These are phyloP conservation scores for Maccullochella peelii DNA, from an alignment of 2,113 vertebrate genomes.

Conservation along the genomic window DNA sequence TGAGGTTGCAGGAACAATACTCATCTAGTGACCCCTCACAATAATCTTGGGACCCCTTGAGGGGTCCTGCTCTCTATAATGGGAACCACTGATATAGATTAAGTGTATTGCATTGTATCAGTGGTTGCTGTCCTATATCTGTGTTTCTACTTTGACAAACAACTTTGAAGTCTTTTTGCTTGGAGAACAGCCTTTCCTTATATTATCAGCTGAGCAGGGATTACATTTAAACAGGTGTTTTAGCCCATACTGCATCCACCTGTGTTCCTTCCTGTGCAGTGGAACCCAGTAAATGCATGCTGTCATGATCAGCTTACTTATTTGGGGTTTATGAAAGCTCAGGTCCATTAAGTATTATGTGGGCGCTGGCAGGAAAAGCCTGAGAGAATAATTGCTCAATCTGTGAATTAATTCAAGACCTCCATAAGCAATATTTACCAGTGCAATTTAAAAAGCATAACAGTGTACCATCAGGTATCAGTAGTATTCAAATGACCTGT, in stretches of 20 bases:
- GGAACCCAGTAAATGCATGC: conserved; percentile 11
- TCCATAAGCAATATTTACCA: conserved; percentile 61
- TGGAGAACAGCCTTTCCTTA: background rate
- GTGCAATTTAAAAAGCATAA: conserved; percentile 66
- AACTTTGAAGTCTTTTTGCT: background rate
- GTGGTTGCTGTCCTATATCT: background rate
- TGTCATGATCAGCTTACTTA: conserved; percentile 57
- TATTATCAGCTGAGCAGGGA: background rate
- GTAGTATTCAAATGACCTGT: conserved; percentile 69
- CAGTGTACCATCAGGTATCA: conserved; percentile 63
- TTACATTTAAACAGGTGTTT: conserved; percentile 36
- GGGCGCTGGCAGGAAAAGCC: conserved; percentile 35
- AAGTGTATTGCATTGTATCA: background rate
- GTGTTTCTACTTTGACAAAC: background rate
- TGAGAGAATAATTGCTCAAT: conserved; percentile 61
- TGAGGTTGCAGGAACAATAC: background rate
- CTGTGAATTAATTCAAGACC: conserved; percentile 67
- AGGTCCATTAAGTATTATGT: conserved; percentile 60
- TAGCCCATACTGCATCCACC: conserved; percentile 2
- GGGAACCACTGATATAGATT: background rate
- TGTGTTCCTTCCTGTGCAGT: conserved; percentile 1
- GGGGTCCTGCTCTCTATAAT: background rate
- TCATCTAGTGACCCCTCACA: background rate
- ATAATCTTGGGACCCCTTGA: background rate
- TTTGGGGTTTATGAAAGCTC: conserved; percentile 49